Conservation (phyloP, 2,113 vertebrate species). For the Neolamprologus sp. region DNA sequence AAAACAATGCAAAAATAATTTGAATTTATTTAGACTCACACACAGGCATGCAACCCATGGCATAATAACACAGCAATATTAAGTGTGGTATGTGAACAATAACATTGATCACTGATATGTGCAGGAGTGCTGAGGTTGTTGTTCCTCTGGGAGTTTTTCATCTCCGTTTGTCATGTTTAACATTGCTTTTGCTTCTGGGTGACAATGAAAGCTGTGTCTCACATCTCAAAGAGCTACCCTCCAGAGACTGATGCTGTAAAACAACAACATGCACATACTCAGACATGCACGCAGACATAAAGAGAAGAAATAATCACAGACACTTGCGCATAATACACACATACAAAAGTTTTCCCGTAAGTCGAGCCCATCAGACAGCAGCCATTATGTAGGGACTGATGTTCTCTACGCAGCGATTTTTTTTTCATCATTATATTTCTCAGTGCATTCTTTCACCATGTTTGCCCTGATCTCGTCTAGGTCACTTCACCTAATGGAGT, state of each 20-base stretch:
- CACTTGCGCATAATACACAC: neutral
- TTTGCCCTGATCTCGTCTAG: conserved; percentile 59
- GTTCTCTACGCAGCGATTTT: neutral
- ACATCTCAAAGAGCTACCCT: neutral
- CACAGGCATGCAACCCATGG: neutral
- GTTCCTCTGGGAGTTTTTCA: neutral
- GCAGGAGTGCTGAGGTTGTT: neutral
- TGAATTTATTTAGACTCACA: conserved; percentile 11
- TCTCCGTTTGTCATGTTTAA: conserved; percentile 14
- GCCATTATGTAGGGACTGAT: neutral
- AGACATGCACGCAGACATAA: neutral
- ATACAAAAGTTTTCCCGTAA: neutral
- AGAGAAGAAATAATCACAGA: neutral
- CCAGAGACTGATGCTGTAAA: neutral
- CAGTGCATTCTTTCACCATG: conserved; percentile 42
- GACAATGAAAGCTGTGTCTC: conserved; percentile 3
- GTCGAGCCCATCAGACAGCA: conserved; percentile 17
- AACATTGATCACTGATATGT: neutral
- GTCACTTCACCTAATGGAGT: conserved; percentile 68
- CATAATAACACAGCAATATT: neutral
- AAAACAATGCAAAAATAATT: conserved; percentile 53
- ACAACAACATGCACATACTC: neutral
- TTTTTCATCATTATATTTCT: conserved; percentile 28
- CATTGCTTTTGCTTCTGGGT: conserved; percentile 3
- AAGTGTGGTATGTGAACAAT: neutral